Base-by-base conservation (phyloP, 1,140 invertebrate genomes). In the Microplitis mediator region DNA sequence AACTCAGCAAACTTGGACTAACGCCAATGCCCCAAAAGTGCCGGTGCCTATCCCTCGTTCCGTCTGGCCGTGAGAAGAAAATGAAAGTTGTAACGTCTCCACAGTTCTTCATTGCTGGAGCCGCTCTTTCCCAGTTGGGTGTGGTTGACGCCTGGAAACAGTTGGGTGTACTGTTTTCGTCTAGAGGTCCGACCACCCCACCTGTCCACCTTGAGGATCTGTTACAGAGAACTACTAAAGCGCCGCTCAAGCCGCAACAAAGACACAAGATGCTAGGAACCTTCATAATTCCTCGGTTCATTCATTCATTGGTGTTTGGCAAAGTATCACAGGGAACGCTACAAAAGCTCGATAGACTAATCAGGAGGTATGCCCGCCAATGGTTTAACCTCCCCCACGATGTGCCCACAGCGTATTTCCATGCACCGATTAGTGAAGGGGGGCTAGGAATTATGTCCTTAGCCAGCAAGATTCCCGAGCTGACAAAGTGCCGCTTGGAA, bases 211-310 rank as follows among this genome's bases (percentile, higher is more conserved):
- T 65, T 62, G 8, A 71, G 34, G 60, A 36, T 0, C n/a, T 72
- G 58, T 45, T 82, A 4, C 52, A 58, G 2, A 75, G 77, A 3
- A 77, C 84, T 56, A 76, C 72, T 13, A 76, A 63, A 70, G 81
- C 80, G 4, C 80, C 81, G 3, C 75, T 85, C 6, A 84, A 81
- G 65, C 79, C 79, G 13, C 81, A 82, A 58, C 82, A 85, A 71
- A 51, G 82, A 36, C 72, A 80, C 16, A 72, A 72, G n/a, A 71
- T 81, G 14, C 65, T 82, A 1, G 75, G 72, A 4, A 70, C 64
- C 0, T 76, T 78, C 65, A 67, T 85, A 0, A 14, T 84, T 4
- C 80, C 82, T 31, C 65, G 75, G 0, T 52, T 68, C n/a, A 2
- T 74, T 14, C 36, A 74, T 61, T 0, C 0, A 5, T 1, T 77